These are phyloP conservation scores for Myotis lucifugus DNA, from an alignment of 2,113 vertebrate genomes.

Conservation along the genomic window DNA sequence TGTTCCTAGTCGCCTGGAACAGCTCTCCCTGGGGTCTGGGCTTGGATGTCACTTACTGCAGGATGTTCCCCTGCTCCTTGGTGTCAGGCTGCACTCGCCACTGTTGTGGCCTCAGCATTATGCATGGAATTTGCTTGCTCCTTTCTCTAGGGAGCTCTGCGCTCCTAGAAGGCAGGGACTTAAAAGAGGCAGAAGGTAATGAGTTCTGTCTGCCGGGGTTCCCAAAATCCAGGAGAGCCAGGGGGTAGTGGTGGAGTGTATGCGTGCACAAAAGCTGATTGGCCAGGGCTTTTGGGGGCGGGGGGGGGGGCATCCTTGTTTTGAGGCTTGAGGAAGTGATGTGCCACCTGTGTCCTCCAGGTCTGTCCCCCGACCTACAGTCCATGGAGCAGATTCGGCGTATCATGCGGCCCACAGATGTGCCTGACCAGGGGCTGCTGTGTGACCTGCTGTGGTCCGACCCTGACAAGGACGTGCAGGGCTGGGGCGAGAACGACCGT, in stretches of 20 bases:
- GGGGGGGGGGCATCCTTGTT: accelerated
- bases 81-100: background rate
- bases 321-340: background rate
- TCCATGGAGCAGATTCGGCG: conserved; percentile 98
- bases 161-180: background rate
- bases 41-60: background rate
- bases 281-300: background rate
- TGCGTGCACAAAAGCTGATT: background rate
- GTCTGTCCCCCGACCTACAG: conserved; percentile 95
- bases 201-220: background rate
- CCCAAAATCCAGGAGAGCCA: background rate
- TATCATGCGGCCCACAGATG: conserved; percentile 97
- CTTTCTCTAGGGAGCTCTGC: background rate
- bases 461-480: conserved; percentile 97
- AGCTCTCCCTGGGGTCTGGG: background rate
- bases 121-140: background rate
- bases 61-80: accelerated
- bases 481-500: conserved; percentile 97
- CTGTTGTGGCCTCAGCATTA: background rate
- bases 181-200: background rate
- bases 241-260: background rate
- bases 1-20: background rate
- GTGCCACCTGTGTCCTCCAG: conserved; percentile 56
- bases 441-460: conserved; percentile 98
- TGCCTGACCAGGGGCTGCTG: conserved; percentile 97